Conservation (phyloP, 2,888 invertebrate species). For the Phyllotreta striolata region DNA sequence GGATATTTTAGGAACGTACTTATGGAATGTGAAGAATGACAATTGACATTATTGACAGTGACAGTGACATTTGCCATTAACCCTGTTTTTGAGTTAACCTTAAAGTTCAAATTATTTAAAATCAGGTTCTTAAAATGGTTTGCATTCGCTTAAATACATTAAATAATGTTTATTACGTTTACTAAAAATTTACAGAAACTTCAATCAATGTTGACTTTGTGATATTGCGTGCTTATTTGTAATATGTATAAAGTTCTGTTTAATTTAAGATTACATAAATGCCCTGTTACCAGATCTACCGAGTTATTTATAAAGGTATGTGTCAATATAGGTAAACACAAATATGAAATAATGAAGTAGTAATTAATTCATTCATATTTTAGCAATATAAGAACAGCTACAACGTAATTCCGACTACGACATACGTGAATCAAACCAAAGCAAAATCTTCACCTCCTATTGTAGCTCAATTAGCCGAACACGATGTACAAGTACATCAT, state of each 20-base stretch:
- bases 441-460: constrained; percentile 48
- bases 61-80: no score
- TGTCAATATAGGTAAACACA: neutral
- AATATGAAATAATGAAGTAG: neutral
- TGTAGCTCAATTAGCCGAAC: constrained; percentile 35
- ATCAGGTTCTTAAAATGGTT: no score
- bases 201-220: neutral
- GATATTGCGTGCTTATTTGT: neutral
- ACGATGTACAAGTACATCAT: constrained; percentile 28
- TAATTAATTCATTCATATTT: constrained; percentile 13
- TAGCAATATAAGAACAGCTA: constrained; percentile 16
- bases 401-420: constrained; percentile 19
- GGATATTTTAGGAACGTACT: no score
- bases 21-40: no score
- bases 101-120: no score
- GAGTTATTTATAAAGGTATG: constrained; percentile 35
- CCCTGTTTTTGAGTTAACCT: no score
- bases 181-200: no score
- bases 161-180: no score
- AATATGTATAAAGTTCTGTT: constrained; percentile 47
- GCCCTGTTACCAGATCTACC: constrained; percentile 21
- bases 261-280: constrained; percentile 44
- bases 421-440: constrained; percentile 52
- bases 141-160: no score
- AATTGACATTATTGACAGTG: no score